Conservation (phyloP, 2,888 invertebrate genomes). For the Fissipunctia ypsillon region DNA sequence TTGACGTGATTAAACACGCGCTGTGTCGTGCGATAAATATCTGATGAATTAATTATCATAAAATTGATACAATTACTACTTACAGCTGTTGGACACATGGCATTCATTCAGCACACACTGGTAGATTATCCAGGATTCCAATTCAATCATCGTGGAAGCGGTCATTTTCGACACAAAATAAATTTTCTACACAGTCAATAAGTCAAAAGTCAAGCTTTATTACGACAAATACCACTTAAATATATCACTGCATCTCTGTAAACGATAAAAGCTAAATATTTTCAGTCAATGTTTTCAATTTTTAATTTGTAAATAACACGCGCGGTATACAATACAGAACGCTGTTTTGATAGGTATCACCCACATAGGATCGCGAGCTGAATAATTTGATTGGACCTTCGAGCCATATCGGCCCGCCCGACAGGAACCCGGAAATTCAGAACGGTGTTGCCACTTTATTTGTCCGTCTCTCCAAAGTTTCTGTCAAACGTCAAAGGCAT, state of each 20-base stretch:
- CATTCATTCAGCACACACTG: constrained; percentile 93
- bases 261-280: constrained; percentile 68
- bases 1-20: constrained; percentile 41
- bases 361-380: constrained; percentile 79
- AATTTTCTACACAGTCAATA: constrained; percentile 73
- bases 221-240: constrained; percentile 67
- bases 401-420: constrained; percentile 74
- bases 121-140: constrained; percentile 93
- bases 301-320: constrained; percentile 76
- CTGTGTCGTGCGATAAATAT: constrained; percentile 33
- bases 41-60: constrained; percentile 49
- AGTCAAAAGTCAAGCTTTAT: constrained; percentile 67
- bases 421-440: constrained; percentile 72
- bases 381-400: constrained; percentile 82
- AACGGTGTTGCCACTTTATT: constrained; percentile 69
- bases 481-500: constrained; percentile 25
- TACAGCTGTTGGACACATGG: constrained; percentile 92
- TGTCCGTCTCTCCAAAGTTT: constrained; percentile 36
- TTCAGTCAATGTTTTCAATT: constrained; percentile 77
- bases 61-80: constrained; percentile 78
- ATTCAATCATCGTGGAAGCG: constrained; percentile 91
- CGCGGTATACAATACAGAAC: constrained; percentile 70
- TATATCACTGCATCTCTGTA: constrained; percentile 69
- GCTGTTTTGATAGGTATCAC: constrained; percentile 81
- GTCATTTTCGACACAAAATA: constrained; percentile 83